Evolutionary conservation across 2,888 invertebrate genomes (phyloP).

Genomic region (Drosophila kanekoi): DNA sequence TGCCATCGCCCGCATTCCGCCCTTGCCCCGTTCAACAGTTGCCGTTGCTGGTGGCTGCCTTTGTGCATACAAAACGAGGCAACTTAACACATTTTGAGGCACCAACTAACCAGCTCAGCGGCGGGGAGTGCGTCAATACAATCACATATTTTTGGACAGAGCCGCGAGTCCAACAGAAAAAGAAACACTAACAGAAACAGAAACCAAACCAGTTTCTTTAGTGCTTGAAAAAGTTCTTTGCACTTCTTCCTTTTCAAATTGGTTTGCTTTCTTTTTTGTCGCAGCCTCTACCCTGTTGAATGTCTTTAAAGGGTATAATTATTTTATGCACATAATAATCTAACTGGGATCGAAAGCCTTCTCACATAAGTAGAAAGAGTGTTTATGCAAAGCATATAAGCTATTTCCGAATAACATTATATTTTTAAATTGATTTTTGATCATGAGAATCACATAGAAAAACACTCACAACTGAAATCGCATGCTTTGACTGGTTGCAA

Average conservation of each 20-base stretch:
- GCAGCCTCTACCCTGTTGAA: conserved; percentile 4
- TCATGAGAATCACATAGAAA: too few relatives aligned
- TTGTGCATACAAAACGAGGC: conserved; percentile 73
- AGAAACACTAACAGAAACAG: too few relatives aligned
- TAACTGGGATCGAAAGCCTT: neutral
- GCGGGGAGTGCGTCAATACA: conserved; percentile 23
- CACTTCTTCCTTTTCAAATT: conserved; percentile 62
- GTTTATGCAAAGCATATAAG: too few relatives aligned
- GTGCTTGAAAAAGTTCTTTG: conserved; percentile 71
- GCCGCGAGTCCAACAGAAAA: conserved; percentile 26
- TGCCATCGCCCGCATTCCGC: conserved; percentile 4
- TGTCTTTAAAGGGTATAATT: neutral
- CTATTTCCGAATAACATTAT: too few relatives aligned
- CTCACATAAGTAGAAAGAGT: too few relatives aligned
- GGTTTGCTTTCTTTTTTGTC: conserved; percentile 22
- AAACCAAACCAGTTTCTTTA: conserved; percentile 68
- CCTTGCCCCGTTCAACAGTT: conserved; percentile 11
- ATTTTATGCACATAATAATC: neutral
- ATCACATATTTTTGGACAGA: conserved; percentile 27
- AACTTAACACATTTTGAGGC: conserved; percentile 75
- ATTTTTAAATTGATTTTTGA: too few relatives aligned
- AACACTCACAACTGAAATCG: too few relatives aligned
- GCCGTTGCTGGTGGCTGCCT: conserved; percentile 41
- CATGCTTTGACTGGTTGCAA: too few relatives aligned
- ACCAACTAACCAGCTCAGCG: conserved; percentile 48